Percentiles rank a stretch among this genome's conserved stretches.
Evolutionary conservation across 35 echinoderm and acorn worm genomes (phyloP).

Genomic region (Anneissia japonica): DNA sequence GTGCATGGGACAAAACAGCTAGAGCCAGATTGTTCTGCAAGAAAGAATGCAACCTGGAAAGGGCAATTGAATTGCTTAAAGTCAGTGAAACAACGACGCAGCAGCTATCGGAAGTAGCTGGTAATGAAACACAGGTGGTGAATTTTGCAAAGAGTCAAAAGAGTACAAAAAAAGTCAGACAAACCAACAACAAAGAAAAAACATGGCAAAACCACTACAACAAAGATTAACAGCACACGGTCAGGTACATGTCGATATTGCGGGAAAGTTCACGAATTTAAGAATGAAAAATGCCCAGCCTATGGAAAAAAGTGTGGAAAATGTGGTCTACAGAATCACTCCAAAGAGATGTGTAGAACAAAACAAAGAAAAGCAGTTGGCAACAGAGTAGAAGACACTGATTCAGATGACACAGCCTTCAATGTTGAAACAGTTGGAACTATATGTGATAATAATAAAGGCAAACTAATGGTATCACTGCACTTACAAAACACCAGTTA

Average conservation of each 20-base stretch:
- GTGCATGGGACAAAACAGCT: not conserved
- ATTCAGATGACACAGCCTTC: too few relatives aligned
- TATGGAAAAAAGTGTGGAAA: constrained; percentile 14
- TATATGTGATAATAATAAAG: too few relatives aligned
- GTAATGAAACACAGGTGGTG: too few relatives aligned
- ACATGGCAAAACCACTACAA: not conserved
- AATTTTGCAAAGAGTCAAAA: too few relatives aligned
- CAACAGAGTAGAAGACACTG: too few relatives aligned
- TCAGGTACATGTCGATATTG: constrained; percentile 23
- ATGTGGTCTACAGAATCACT: constrained; percentile 2
- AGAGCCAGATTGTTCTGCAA: constrained; percentile 11
- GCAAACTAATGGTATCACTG: too few relatives aligned
- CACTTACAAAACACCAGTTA: too few relatives aligned
- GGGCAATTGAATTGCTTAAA: constrained; percentile 22
- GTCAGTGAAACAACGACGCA: constrained; percentile 15
- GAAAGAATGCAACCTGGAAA: constrained; percentile 14
- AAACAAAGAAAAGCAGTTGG: not conserved
- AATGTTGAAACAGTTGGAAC: too few relatives aligned
- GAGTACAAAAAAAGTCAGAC: too few relatives aligned
- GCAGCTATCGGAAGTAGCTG: too few relatives aligned
- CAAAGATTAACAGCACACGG: not conserved
- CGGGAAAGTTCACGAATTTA: constrained; percentile 8
- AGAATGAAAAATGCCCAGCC: constrained; percentile 17
- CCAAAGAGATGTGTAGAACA: not conserved
- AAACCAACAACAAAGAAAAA: constrained; percentile 2